Percentiles rank a stretch among this genome's conserved stretches.
These are phyloP conservation scores for Tyrophagus putrescentiae DNA, from an alignment of 1,140 invertebrate genomes.

Conservation along the genomic window DNA sequence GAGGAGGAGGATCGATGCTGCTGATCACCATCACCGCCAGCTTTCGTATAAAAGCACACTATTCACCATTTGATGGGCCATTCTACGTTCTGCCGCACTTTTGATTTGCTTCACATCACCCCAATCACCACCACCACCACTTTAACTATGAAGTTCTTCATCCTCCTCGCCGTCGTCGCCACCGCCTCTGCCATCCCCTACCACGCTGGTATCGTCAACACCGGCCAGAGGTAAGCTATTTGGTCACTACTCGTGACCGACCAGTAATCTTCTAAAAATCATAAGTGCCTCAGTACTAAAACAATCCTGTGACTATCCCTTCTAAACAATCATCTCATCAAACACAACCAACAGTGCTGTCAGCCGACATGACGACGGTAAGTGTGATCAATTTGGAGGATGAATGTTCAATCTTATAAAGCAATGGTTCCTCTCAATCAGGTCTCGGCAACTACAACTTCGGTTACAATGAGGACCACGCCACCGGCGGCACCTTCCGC, in stretches of 20 bases:
- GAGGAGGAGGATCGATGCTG: no score
- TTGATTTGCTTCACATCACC: no score
- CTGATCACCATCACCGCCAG: no score
- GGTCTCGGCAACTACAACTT: constrained; percentile 23
- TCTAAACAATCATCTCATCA: background rate
- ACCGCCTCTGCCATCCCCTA: constrained; percentile 31
- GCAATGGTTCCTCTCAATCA: background rate
- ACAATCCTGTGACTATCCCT: no score
- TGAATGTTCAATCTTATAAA: background rate
- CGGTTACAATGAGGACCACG: constrained; percentile 27
- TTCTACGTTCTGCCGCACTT: no score
- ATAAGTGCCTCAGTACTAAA: no score
- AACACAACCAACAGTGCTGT: background rate
- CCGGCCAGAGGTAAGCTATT: constrained; percentile 21
- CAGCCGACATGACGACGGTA: background rate
- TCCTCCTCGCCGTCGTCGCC: constrained; percentile 12
- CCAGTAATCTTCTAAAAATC: no score
- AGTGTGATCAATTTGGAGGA: background rate
- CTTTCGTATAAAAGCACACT: no score
- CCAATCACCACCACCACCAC: no score
- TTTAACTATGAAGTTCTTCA: constrained; percentile 18
- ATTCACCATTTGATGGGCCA: no score
- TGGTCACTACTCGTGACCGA: no score
- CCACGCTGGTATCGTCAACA: constrained; percentile 22
- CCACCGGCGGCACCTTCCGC: constrained; percentile 29